Percentiles rank a stretch among this genome's conserved stretches.
Evolutionary conservation across 2,797 vertebrate species (phyloP).

Genomic region (Anomalospiza imberbis): DNA sequence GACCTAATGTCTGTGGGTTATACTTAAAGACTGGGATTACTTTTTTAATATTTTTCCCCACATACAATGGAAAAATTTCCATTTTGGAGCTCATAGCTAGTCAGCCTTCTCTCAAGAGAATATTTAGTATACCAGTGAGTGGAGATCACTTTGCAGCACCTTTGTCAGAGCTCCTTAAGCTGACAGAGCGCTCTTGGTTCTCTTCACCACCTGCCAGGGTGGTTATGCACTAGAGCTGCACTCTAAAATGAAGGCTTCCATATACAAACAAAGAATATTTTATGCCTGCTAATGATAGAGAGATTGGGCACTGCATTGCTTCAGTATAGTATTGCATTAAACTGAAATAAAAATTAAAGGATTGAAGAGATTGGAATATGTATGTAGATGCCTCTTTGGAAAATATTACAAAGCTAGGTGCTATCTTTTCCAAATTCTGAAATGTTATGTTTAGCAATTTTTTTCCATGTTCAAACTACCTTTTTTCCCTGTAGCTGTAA

Average conservation of each 20-base stretch:
- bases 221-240: not conserved
- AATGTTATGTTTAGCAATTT: not conserved
- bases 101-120: not conserved
- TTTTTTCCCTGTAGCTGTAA: not conserved
- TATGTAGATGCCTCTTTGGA: not conserved
- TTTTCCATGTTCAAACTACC: not conserved
- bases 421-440: not conserved
- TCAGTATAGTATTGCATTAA: not conserved
- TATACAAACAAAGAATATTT: not conserved
- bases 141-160: not conserved
- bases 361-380: not conserved
- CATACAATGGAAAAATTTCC: not conserved
- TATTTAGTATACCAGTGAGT: not conserved
- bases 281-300: not conserved
- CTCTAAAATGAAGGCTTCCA: not conserved
- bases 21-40: slow-evolving; percentile 13
- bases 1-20: slow-evolving; percentile 47
- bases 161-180: not conserved
- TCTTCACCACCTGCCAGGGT: not conserved
- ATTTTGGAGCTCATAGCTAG: not conserved
- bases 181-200: not conserved
- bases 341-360: not conserved
- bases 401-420: not conserved
- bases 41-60: not conserved
- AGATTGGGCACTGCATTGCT: not conserved